Evolutionary conservation across 2,113 vertebrate species (phyloP), one percentile per base, ranked within the genome.

Genomic region (Heliornis fulica): DNA sequence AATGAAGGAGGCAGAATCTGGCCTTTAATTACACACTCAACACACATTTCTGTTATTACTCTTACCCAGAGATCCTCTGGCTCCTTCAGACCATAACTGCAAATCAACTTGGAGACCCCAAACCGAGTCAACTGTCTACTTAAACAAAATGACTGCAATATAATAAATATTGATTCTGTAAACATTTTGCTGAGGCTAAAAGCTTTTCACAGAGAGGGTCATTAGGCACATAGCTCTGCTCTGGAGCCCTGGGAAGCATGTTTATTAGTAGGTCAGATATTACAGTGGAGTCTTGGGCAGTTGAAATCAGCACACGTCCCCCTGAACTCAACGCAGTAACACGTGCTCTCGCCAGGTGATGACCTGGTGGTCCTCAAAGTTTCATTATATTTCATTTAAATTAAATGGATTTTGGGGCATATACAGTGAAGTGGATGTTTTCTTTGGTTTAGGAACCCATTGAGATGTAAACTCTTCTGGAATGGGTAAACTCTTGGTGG

Each of bases 211-310:
- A 32, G 65, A 31, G 78, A 45, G 11, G 38, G 51, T 54, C 38
- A 28, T 54, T 2, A 81, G 68, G 74, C 50, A 81, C 60, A 32
- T 11, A 57, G 32, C 68, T 63, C 84, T 26, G 41, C 84, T 68
- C 41, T 4, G 3, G 12, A 32, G 13, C 51, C 74, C 61, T 15
- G 74, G 13, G 7, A 75, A 56, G 60, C 31, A n/a, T 34, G 9
- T 56, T 68, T 60, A 89, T 45, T 74, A 46, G 25, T 16, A 43
- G 56, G 14, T 12, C 15, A 17, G 10, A 36, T 8, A 70, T 81
- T 10, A 19, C 0, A 19, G 56, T 1, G 2, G 60, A 78, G 13
- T 9, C 41, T 29, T 14, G 19, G 36, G 23, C n/a, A 64, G 20
- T 4, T 2, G 21, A 7, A 64, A 56, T 6, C 57, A 69, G 61